Percentiles rank a stretch among this genome's conserved stretches.
Evolutionary conservation across 2,113 vertebrate species (phyloP).

Genomic region (Saccopteryx bilineata): DNA sequence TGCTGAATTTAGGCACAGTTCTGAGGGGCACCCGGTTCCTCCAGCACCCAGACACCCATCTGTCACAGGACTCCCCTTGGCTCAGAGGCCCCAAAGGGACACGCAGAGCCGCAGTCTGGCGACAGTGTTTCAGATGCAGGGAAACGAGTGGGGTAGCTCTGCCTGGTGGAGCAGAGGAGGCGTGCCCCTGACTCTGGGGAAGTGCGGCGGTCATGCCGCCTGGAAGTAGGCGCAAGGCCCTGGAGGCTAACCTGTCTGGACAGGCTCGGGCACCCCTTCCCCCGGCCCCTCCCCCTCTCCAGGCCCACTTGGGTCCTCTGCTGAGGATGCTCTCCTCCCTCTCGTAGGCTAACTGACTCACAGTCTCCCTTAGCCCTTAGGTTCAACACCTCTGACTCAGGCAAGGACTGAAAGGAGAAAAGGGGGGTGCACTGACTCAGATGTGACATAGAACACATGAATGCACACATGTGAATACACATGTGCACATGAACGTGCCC

Average conservation of each 20-base stretch:
- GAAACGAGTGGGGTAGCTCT: no score
- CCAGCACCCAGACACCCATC: not conserved
- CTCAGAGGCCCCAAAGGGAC: not conserved
- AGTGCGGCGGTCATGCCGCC: no score
- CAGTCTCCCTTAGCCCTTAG: not conserved
- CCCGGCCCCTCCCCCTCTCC: rapidly evolving
- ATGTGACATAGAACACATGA: rapidly evolving
- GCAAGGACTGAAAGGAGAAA: no score
- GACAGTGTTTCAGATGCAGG: rapidly evolving
- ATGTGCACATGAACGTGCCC: rapidly evolving
- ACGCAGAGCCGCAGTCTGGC: not conserved
- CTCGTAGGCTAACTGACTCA: rapidly evolving
- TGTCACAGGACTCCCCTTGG: rapidly evolving
- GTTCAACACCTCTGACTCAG: no score
- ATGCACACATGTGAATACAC: rapidly evolving
- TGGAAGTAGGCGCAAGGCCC: not conserved
- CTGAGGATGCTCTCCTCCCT: no score
- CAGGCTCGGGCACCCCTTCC: not conserved
- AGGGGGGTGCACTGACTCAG: no score
- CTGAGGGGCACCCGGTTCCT: not conserved
- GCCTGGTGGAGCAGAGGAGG: rapidly evolving
- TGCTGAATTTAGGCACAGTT: not conserved
- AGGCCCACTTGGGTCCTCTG: no score
- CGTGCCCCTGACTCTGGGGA: not conserved
- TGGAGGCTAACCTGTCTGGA: not conserved